Base-by-base conservation (phyloP, 2,797 vertebrate species). In the Neostethus bicornis region DNA sequence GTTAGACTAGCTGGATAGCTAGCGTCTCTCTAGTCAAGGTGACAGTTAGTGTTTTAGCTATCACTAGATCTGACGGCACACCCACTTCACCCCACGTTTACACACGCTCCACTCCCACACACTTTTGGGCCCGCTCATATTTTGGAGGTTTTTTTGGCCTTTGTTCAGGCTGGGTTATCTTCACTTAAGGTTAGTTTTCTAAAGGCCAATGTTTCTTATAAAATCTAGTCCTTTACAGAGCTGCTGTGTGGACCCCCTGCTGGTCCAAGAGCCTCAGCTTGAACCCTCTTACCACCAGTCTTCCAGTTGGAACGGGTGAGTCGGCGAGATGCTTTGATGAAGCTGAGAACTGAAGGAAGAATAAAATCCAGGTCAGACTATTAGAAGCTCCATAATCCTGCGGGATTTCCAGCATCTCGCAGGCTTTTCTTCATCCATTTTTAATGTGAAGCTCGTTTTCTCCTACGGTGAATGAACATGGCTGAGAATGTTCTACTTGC, bases 371-470 rank as follows among this genome's bases (percentile, higher is more conserved):
- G 51, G 55, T 46, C 35, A 44, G 59, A 19, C 58, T 24, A 8
- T 35, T 37, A 14, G 61, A 16, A 37, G 37, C 25, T 19, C 38
- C 38, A 2, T 16, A 11, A 34, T 81, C 83, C 62, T 70, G 41
- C 31, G 49, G 76, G 77, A 77, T 0, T 51, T 67, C 53, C 61
- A 54, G 21, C 57, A 26, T 52, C 62, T 70, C 69, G 16, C 67
- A 25, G 70, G 72, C 51, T 61, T 76, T 50, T 59, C 61, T 28
- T 5, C 70, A 75, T 84, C 1, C 71, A 84, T 84, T 7, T 73
- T 77, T 72, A 73, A 85, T 77, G 75, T 81, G 71, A 54, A 9
- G 50, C 64, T 59, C 44, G 61, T 73, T 70, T 32, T 63, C 41
- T 65, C 29, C 52, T 51, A 4, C 70, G 60, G 66, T 43, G 58